Base-by-base conservation (phyloP, 2,113 vertebrate genomes). In the Vidua macroura region DNA sequence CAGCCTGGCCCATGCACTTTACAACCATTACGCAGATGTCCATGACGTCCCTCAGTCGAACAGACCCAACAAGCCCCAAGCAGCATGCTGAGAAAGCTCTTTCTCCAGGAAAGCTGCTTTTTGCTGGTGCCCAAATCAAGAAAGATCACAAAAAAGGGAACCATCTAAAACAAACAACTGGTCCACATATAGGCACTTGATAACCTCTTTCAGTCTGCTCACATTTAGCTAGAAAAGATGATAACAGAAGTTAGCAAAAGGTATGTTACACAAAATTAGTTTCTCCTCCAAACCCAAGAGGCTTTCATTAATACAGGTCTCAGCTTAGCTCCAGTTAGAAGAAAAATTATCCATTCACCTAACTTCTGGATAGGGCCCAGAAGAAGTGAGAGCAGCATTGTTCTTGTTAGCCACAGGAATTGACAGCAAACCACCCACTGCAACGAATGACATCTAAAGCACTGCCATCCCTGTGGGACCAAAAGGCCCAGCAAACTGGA, bases 61-160 rank as follows among this genome's bases (percentile, higher is more conserved):
- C 68, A 96, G 90, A 96, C 69, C 77, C 11, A 31, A 75, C 44
- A 73, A 95, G 85, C 90, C 90, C 85, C 92, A 95, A 84, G 37
- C 85, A 76, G 68, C 39, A 35, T 3, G 7, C 33, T 66, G 56
- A 83, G n/a, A 86, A 96, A 91, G 76, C 84, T 80, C 44, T 85
- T 75, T 33, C 56, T 96, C 88, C 86, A 95, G 85, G 56, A 93
- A 97, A 96, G 63, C 58, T 86, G 74, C 49, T 94, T 97, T 92
- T 91, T 91, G 5, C 10, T 56, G 51, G 9, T 39, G 27, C 37
- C 31, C 37, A 30, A 63, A 86, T 48, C 31, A 59, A 88, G 72
- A 62, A 69, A 59, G 5, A 51, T 28, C 31, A 53, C 21, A 76
- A 37, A 46, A 86, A 90, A 77, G 52, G 31, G 41, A 72, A 58